These are phyloP conservation scores for Pluvialis apricaria DNA, from an alignment of 2,113 vertebrate genomes.

Conservation along the genomic window DNA sequence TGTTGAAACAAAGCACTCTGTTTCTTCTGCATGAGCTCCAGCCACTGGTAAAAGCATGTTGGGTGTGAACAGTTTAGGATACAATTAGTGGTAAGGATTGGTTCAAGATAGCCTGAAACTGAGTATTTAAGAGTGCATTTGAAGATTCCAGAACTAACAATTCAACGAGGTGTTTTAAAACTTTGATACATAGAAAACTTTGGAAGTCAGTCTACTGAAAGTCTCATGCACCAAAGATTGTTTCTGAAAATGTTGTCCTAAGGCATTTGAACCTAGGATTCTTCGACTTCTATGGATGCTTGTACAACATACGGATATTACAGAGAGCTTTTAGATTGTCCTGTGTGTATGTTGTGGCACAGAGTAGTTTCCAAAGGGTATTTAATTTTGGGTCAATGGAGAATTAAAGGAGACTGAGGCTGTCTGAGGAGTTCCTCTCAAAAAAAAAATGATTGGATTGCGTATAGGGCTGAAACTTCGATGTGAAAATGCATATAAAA, in stretches of 20 bases:
- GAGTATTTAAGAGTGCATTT: background rate
- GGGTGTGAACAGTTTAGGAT: background rate
- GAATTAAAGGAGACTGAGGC: background rate
- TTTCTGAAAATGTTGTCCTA: background rate
- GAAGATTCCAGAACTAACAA: background rate
- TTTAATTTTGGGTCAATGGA: background rate
- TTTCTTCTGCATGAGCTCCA: background rate
- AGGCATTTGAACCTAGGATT: background rate
- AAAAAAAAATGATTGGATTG: background rate
- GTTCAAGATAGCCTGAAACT: background rate
- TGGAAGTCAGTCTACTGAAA: background rate
- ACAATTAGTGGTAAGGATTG: background rate
- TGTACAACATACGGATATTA: accelerated
- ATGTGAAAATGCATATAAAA: background rate
- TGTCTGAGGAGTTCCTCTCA: background rate
- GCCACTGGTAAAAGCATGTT: background rate
- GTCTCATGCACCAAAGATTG: background rate
- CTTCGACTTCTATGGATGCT: accelerated
- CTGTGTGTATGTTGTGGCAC: background rate
- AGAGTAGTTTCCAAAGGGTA: background rate
- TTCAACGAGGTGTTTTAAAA: background rate
- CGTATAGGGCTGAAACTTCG: background rate
- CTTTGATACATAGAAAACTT: background rate
- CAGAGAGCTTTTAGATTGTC: background rate
- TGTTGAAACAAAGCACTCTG: background rate